These are phyloP conservation scores for Anaspis maculata DNA, from an alignment of 2,888 invertebrate species.

Conservation along the genomic window DNA sequence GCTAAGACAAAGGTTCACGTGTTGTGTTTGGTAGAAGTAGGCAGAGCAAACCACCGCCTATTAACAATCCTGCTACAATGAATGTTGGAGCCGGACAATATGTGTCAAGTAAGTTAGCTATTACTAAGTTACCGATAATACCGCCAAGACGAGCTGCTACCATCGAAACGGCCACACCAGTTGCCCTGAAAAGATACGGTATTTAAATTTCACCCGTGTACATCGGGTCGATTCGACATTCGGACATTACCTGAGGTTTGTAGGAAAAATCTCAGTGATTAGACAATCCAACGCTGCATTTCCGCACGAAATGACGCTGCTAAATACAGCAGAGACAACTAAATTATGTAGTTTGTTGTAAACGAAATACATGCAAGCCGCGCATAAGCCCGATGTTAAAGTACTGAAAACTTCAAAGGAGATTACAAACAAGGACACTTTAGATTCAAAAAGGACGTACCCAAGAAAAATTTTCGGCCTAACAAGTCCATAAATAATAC, in stretches of 20 bases:
- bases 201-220: too few species aligned
- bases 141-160: slow-evolving; percentile 84
- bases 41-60: slow-evolving; percentile 81
- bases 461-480: slow-evolving; percentile 76
- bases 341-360: slow-evolving; percentile 76
- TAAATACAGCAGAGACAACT: slow-evolving; percentile 76
- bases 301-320: slow-evolving; percentile 81
- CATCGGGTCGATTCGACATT: too few species aligned
- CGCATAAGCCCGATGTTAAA: slow-evolving; percentile 74
- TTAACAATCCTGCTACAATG: slow-evolving; percentile 76
- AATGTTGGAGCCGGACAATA: slow-evolving; percentile 90
- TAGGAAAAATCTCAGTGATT: slow-evolving; percentile 89
- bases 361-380: slow-evolving; percentile 78
- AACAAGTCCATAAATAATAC: slow-evolving; percentile 75
- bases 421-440: too few species aligned
- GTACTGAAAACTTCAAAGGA: slow-evolving; percentile 68
- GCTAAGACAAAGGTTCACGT: slow-evolving; percentile 55
- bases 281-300: slow-evolving; percentile 87
- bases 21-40: slow-evolving; percentile 86
- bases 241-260: slow-evolving; percentile 71
- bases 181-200: slow-evolving; percentile 60
- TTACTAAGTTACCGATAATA: slow-evolving; percentile 80
- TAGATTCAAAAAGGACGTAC: too few species aligned
- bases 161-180: slow-evolving; percentile 86
- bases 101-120: slow-evolving; percentile 76